Base-by-base conservation (phyloP, 1,140 invertebrate genomes). In the Aleiodes sp. region DNA sequence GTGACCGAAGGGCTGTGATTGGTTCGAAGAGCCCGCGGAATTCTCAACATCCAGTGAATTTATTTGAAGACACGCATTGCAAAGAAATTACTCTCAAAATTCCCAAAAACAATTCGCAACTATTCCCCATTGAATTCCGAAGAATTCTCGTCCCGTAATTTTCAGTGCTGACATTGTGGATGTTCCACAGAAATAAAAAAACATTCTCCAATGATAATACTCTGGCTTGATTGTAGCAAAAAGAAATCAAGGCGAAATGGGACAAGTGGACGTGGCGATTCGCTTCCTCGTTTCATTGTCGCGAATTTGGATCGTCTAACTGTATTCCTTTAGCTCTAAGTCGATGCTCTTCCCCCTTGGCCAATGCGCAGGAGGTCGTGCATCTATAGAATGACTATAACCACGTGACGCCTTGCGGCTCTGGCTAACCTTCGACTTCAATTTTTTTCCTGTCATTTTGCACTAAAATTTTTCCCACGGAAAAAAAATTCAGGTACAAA, bases 231-330 rank as follows among this genome's bases (percentile, higher is more conserved):
- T 28, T 28, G 56, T 14, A 4, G 28, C 26, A 31, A 31, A 31
- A 59, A 59, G 28, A 2, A 12, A 28, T 28, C n/a, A 16, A 59
- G 10, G 10, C 10, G 7, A 59, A 59, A 59, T 59, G 56, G 56
- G 56, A 4, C 56, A 59, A 59, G 56, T 31, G 26, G n/a, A 59
- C 26, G n/a, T 59, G 26, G 26, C 35, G 46, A 56, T 69, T 74
- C 68, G 76, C 78, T 82, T 83, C 82, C 78, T 83, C 75, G 76
- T 82, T 82, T 80, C 56, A 59, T 59, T 84, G 82, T 84, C 78
- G 78, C 78, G 78, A 85, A 86, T 86, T 85, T 78, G 80, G 82
- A 84, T 80, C 83, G 82, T 64, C 77, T 85, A 86, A 86, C 84
- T 82, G 84, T 86, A 84, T 71, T 73, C 69, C 66, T 71, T 68